Percentiles rank a stretch among this genome's conserved stretches.
phyloP scores from a whole-genome alignment of 1,140 invertebrate species.

The roundworm (Caenorhabditis elegans) region WBcel235 BX284603.4:2556501-2557000 shows the following conservation, averaged over 20 bases:
- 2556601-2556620: slow-evolving; percentile 61
- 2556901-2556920: not conserved
- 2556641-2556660: slow-evolving; percentile 91
- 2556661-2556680: slow-evolving; percentile 72
- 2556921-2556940: slow-evolving; percentile 25
- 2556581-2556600: too few relatives aligned
- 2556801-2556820: too few relatives aligned
- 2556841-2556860: too few relatives aligned
- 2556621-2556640: slow-evolving; percentile 95
- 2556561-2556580: slow-evolving; percentile 5
- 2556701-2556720: too few relatives aligned
- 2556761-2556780: too few relatives aligned
- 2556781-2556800: not conserved
- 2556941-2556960: slow-evolving; percentile 36
- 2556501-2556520: slow-evolving; percentile 63
- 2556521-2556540: slow-evolving; percentile 47
- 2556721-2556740: too few relatives aligned
- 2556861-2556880: too few relatives aligned
- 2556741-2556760: too few relatives aligned
- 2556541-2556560: too few relatives aligned
- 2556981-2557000: slow-evolving; percentile 6
- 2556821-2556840: too few relatives aligned
- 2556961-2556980: slow-evolving; percentile 39
- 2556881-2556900: too few relatives aligned
- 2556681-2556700: too few relatives aligned